Base-by-base conservation (phyloP, 2,888 invertebrate species). In the Mythimna loreyi region DNA sequence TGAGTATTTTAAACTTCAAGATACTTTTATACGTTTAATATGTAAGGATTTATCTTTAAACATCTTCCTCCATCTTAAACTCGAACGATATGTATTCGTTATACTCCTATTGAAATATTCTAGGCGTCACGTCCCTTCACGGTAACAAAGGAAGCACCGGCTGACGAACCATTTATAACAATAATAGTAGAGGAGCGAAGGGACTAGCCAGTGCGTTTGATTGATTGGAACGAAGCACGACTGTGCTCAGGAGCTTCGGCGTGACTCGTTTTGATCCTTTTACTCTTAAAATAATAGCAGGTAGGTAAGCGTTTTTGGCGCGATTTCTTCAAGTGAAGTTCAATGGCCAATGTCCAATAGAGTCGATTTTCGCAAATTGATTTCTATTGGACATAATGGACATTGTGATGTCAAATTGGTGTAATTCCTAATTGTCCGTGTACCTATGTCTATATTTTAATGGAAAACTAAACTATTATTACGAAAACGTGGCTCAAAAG, bases 201-300 rank as follows among this genome's bases (percentile, higher is more conserved):
- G 49, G 67, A 74, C 75, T 56, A 76, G 77, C 79, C 72, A 66
- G 67, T 80, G 81, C 82, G 73, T 81, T 80, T 87, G 89, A 89
- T 88, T 87, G 88, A 90, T 89, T 77, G 86, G 84, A 75, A 74
- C 81, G 78, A 62, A 75, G 74, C 72, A 49, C 40, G 19, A 25
- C 52, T 55, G 21, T 67, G 63, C 77, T 70, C 56, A 49, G 71
- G 62, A 30, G 64, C 45, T 56, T 62, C 28, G 43, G 50, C 63
- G 58, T 30, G 66, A 59, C 47, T 49, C 56, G 59, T 60, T 16
- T 52, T 28, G 8, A 28, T 28, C 19, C 28, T 52, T 52, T 28
- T 52, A 28, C 19, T 16, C 16, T 19, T 16, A 19, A 8, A 16
- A 28, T 52, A 40, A 5, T 40, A 5, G 16, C 40, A 40, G 40